Conservation (phyloP, 2,113 vertebrate genomes). For the Toxotes jaculatrix region DNA sequence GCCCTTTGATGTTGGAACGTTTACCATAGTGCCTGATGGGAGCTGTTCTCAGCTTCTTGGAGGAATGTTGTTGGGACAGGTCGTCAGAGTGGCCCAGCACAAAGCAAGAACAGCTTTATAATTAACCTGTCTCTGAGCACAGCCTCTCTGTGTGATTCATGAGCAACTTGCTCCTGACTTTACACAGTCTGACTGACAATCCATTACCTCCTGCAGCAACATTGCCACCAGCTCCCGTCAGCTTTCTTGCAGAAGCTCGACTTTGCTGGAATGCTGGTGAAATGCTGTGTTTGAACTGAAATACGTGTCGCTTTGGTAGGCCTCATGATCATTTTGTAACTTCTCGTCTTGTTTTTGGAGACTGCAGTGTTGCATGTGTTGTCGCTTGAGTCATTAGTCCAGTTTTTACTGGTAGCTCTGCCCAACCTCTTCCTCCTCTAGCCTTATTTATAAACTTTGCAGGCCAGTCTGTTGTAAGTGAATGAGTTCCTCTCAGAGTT, state of each 20-base stretch:
- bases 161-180: constrained; percentile 49
- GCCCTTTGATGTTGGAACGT: constrained; percentile 56
- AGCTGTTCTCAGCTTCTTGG: constrained; percentile 37
- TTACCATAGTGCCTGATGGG: constrained; percentile 41
- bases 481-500: constrained; percentile 74
- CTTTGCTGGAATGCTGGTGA: constrained; percentile 10
- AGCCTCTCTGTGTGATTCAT: constrained; percentile 76
- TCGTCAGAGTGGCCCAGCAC: constrained; percentile 55
- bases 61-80: constrained; percentile 73
- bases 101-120: constrained; percentile 73
- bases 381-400: constrained; percentile 17
- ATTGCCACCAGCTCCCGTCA: constrained; percentile 20
- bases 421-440: constrained; percentile 19
- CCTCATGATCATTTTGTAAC: not conserved
- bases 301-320: not conserved
- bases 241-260: constrained; percentile 17
- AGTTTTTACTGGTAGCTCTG: constrained; percentile 20
- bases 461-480: constrained; percentile 59
- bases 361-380: constrained; percentile 11
- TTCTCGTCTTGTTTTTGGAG: constrained; percentile 12
- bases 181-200: constrained; percentile 49
- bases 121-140: constrained; percentile 78
- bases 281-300: constrained; percentile 17
- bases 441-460: constrained; percentile 38
- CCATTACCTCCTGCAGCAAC: constrained; percentile 40